phyloP scores from a whole-genome alignment of 2,797 vertebrate genomes.

The Chelon labrosus region DNA sequence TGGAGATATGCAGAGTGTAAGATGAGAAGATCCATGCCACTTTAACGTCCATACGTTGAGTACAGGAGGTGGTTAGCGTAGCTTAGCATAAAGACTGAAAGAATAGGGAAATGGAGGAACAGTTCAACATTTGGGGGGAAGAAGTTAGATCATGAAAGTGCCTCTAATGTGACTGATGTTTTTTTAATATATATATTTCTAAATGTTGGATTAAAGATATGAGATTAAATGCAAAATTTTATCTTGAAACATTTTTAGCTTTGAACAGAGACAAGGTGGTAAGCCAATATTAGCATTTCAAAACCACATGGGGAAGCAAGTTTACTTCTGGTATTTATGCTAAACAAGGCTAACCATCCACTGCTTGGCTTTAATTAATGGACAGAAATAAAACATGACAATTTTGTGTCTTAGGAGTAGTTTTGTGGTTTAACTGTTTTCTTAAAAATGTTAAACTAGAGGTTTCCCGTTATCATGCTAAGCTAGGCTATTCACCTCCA shows the following conservation, averaged over 20 bases:
- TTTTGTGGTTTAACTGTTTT: not conserved
- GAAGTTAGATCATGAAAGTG: not conserved
- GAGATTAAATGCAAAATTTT: not conserved
- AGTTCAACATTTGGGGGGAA: not conserved
- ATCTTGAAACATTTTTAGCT: not conserved
- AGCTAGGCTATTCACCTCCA: conserved; percentile 10
- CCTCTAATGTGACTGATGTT: not conserved
- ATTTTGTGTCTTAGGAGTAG: not conserved
- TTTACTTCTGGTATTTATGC: not conserved
- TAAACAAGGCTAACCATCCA: not conserved
- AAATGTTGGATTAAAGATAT: too few species aligned
- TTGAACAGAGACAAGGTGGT: not conserved
- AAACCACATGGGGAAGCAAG: not conserved
- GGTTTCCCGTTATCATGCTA: conserved; percentile 2
- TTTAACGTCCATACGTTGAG: conserved; percentile 1
- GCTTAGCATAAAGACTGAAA: conserved; percentile 24
- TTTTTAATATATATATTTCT: not conserved
- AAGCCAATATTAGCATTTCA: not conserved
- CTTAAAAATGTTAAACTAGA: not conserved
- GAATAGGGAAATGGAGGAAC: not conserved
- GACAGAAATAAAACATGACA: not conserved
- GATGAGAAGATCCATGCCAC: not conserved
- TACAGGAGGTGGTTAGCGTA: conserved; percentile 10
- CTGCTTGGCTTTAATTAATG: not conserved
- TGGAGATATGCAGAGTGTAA: not conserved